phyloP scores from a whole-genome alignment of 2,888 invertebrate genomes.

The Eupithecia dodoneata region DNA sequence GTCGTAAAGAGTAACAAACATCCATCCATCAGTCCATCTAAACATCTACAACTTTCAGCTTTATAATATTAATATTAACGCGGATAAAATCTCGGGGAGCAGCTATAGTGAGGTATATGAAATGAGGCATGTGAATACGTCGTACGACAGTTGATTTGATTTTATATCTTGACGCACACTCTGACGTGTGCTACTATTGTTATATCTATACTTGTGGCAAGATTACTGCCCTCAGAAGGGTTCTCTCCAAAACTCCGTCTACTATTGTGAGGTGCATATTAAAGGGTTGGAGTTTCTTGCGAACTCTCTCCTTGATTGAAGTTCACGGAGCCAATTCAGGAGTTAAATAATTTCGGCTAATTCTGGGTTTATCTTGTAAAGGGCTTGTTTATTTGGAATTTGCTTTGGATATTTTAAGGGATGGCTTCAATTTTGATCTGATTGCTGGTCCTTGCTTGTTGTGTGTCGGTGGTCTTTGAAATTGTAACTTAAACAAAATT shows the following conservation, averaged over 20 bases:
- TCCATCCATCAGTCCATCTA: no score
- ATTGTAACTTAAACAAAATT: neutral
- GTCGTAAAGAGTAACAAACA: no score
- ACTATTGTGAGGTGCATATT: constrained; percentile 81
- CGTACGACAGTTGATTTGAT: neutral
- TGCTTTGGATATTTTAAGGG: constrained; percentile 43
- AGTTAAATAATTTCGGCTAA: constrained; percentile 69
- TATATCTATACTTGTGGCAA: constrained; percentile 63
- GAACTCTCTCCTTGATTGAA: constrained; percentile 73
- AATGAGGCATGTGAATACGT: neutral
- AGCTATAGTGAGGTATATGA: neutral
- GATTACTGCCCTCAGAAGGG: constrained; percentile 75
- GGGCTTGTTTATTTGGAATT: constrained; percentile 57
- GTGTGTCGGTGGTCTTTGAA: neutral
- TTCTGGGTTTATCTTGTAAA: constrained; percentile 57
- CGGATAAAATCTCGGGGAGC: neutral
- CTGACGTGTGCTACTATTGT: constrained; percentile 1
- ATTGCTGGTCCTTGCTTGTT: constrained; percentile 4
- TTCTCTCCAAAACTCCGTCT: constrained; percentile 77
- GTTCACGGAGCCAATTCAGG: constrained; percentile 66
- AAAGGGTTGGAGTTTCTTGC: constrained; percentile 72
- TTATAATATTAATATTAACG: no score
- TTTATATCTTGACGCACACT: no score
- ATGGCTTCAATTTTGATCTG: constrained; percentile 10
- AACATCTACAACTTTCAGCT: no score